Conservation (phyloP, 1,140 invertebrate species). For the Triops cancriformis region DNA sequence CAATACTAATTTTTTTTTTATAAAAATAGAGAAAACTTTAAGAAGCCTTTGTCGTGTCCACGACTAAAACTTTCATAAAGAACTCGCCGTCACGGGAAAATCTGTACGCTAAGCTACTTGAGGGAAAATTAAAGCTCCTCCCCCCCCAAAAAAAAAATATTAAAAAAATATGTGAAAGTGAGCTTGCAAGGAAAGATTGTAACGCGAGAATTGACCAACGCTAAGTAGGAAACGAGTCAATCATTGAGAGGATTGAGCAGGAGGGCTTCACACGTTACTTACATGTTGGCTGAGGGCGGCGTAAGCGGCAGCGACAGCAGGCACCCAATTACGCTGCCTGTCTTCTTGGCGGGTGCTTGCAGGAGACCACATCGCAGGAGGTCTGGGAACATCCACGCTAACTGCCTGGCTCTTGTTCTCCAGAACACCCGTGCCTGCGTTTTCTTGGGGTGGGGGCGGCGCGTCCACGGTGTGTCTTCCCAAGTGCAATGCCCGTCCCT, state of each 20-base stretch:
- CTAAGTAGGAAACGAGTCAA: constrained; percentile 6
- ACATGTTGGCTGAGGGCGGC: background rate
- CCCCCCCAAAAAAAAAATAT: too few species aligned
- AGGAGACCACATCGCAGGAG: constrained; percentile 2
- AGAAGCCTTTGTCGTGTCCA: background rate
- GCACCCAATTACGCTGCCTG: background rate
- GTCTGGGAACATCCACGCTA: background rate
- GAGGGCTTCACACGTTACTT: background rate
- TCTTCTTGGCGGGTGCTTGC: constrained; percentile 8
- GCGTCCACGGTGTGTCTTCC: background rate
- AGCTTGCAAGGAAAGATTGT: background rate
- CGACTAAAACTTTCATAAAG: background rate
- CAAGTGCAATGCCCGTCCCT: background rate
- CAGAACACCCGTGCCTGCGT: background rate
- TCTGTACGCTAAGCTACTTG: background rate
- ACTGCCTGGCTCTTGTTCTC: background rate
- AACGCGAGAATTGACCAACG: background rate
- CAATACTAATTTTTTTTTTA: too few species aligned
- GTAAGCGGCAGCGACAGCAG: background rate
- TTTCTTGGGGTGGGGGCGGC: background rate
- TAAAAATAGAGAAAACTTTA: background rate
- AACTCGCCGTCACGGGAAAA: background rate
- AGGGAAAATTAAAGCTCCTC: background rate
- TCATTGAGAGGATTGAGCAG: background rate
- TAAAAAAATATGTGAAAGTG: background rate